Evolutionary conservation across 2,888 invertebrate genomes (phyloP), one percentile per base, ranked within the genome.

Genomic region (Charanyca ferruginea): DNA sequence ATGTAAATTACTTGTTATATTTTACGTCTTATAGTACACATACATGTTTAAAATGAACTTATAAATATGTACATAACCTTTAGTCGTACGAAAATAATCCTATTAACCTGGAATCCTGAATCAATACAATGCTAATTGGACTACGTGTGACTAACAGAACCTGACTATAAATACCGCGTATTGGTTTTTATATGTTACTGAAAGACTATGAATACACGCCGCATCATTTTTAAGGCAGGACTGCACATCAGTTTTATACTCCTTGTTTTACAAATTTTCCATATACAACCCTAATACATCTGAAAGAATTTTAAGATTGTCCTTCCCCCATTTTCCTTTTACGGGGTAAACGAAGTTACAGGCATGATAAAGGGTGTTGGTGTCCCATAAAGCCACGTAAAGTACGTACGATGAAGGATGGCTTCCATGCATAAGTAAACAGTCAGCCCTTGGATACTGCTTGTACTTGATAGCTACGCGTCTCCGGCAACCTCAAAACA

Each of bases 371-470:
- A 68, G 77, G 28, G 54, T 67, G 59, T 64, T 38, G 54, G 59
- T 72, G 45, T 65, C 55, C 54, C 38, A 42, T 74, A 76, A 65
- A 65, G 53, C 47, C 42, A 51, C 45, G 57, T 51, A 47, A 60
- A 73, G 48, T 64, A 44, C 47, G 23, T 58, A 20, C 64, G 25
- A 25, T 66, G 63, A 79, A 49, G 55, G 55, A 66, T 78, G 55
- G 61, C 28, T 28, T 23, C 57, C 66, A 79, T 79, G 66, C 63
- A 76, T 79, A 79, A 65, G 47, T 76, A 72, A 79, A 63, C 57
- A 79, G 66, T 42, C 18, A 16, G 38, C 38, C 25, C 25, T 53
- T 22, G 32, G 59, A 25, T 52, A 51, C 32, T 49, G n/a, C 16
- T 22, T 20, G 23, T 32, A 45, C 38, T 45, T 23, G 23, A 22